phyloP scores from a whole-genome alignment of 2,113 vertebrate species.

The Pteropus alecto region DNA sequence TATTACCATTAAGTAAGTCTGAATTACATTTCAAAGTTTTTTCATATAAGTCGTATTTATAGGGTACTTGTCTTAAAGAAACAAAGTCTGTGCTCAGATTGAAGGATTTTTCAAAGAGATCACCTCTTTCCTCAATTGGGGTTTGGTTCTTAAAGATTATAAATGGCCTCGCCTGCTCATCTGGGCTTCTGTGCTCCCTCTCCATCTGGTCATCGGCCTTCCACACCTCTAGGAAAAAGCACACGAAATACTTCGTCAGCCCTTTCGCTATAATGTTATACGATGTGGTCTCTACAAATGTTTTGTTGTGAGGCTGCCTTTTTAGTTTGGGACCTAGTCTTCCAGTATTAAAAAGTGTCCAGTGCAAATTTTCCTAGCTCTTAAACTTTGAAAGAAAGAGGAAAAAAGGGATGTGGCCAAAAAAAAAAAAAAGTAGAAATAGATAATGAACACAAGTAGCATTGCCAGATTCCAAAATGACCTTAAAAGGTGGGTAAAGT shows the following conservation, averaged over 20 bases:
- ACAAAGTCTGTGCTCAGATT: constrained; percentile 58
- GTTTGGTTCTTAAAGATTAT: constrained; percentile 50
- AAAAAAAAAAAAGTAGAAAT: background rate
- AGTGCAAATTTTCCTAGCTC: background rate
- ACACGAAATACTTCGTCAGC: background rate
- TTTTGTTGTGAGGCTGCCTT: background rate
- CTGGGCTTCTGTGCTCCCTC: constrained; percentile 14
- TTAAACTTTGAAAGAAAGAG: background rate
- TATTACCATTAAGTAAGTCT: constrained; percentile 11
- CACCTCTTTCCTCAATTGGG: constrained; percentile 44
- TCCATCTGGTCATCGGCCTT: constrained; percentile 66
- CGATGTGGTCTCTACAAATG: background rate
- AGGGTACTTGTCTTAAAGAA: constrained; percentile 64
- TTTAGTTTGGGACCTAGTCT: background rate
- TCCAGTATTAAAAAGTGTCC: background rate
- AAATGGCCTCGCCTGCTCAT: background rate
- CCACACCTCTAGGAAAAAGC: constrained; percentile 72
- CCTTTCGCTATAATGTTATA: background rate
- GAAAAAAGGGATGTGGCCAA: background rate
- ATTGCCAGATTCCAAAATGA: background rate
- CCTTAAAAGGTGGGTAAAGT: background rate
- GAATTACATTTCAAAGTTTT: constrained; percentile 59
- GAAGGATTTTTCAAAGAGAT: constrained; percentile 57
- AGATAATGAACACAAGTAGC: background rate
- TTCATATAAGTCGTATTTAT: constrained; percentile 66